Percentiles rank a stretch among this genome's conserved stretches.
Evolutionary conservation across 2,888 invertebrate species (phyloP).

Genomic region (Apoda limacodes): DNA sequence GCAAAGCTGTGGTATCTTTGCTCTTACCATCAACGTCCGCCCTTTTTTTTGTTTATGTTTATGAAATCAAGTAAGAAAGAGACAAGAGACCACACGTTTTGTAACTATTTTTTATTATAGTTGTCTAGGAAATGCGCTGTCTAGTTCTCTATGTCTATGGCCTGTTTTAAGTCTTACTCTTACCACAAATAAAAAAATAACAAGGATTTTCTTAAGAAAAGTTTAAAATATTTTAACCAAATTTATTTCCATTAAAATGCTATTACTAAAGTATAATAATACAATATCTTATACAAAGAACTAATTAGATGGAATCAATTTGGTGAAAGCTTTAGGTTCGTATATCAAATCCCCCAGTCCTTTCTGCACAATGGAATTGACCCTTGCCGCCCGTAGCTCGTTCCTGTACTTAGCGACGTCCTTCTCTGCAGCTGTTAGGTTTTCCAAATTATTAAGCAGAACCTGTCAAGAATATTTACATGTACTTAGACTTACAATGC

Average conservation of each 20-base stretch:
- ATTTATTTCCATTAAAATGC: neutral
- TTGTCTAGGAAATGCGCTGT: too few relatives aligned
- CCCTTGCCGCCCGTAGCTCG: constrained; percentile 44
- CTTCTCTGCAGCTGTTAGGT: constrained; percentile 47
- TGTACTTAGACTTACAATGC: too few relatives aligned
- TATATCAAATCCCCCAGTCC: constrained; percentile 51
- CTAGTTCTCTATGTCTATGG: too few relatives aligned
- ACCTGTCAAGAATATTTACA: too few relatives aligned
- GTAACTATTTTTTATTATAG: too few relatives aligned
- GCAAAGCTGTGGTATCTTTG: too few relatives aligned
- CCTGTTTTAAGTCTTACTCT: neutral
- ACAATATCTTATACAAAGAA: neutral
- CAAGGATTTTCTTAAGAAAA: too few relatives aligned
- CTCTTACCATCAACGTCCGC: too few relatives aligned
- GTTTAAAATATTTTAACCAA: neutral
- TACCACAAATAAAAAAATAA: too few relatives aligned
- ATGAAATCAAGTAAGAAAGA: too few relatives aligned
- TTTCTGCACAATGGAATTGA: constrained; percentile 44
- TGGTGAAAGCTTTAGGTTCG: constrained; percentile 31
- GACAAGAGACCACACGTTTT: too few relatives aligned
- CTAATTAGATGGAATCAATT: constrained; percentile 21
- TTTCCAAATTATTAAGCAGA: constrained; percentile 51
- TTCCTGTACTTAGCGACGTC: constrained; percentile 38
- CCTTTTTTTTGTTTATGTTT: too few relatives aligned
- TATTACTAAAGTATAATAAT: neutral